Percentiles rank a stretch among this genome's conserved stretches.
Conservation (phyloP, 1,140 invertebrate genomes). For the Coenobita brevimanus region DNA sequence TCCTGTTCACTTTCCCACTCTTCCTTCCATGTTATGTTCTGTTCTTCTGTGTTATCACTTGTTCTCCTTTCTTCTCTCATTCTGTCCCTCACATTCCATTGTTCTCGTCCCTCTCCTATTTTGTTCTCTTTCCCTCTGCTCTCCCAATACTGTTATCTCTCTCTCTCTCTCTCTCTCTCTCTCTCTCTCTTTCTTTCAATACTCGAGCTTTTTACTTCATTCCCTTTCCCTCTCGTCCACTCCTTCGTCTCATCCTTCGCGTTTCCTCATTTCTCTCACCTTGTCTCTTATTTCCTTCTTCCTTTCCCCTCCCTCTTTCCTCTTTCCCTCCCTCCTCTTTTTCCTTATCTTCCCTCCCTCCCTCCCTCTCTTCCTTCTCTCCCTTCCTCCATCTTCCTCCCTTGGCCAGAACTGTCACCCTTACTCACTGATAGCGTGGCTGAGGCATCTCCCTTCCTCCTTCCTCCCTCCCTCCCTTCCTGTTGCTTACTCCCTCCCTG, state of each 20-base stretch:
- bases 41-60: background rate
- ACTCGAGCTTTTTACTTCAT: background rate
- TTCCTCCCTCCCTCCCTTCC: conserved; percentile 2
- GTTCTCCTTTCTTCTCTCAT: background rate
- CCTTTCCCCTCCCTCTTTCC: background rate
- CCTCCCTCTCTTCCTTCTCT: too few relatives aligned
- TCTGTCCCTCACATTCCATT: background rate
- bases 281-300: background rate
- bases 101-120: background rate
- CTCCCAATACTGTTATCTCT: background rate
- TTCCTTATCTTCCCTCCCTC: conserved; percentile 3
- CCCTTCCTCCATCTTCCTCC: too few relatives aligned
- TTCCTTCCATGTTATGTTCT: background rate
- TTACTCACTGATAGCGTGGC: background rate
- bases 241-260: background rate
- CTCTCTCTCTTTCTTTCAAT: background rate
- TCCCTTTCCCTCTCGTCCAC: background rate
- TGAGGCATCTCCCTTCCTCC: background rate
- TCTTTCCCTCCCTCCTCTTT: background rate
- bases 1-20: background rate
- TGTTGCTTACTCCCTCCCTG: background rate
- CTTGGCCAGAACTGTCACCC: too few relatives aligned
- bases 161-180: background rate
- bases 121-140: background rate
- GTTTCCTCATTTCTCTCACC: background rate